These are phyloP conservation scores for Leucophenga montana DNA, from an alignment of 2,888 invertebrate species.

Conservation along the genomic window DNA sequence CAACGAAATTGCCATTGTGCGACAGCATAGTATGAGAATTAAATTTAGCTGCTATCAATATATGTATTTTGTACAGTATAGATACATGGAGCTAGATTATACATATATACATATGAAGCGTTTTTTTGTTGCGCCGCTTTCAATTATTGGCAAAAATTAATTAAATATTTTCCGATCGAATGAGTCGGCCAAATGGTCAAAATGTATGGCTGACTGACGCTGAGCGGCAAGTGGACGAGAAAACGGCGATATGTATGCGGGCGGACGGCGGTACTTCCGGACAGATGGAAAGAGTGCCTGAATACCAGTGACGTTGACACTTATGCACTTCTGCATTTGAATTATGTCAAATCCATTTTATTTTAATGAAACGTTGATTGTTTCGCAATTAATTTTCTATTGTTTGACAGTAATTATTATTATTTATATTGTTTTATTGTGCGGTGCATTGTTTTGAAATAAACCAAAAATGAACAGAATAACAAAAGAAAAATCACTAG, in stretches of 20 bases:
- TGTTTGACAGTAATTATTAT: conserved; percentile 67
- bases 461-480: conserved; percentile 35
- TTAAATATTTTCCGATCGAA: conserved; percentile 71
- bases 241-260: conserved; percentile 6
- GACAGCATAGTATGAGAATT: neutral
- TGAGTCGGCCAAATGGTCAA: conserved; percentile 52
- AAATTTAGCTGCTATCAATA: conserved; percentile 52
- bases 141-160: conserved; percentile 70
- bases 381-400: conserved; percentile 64
- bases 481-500: conserved; percentile 23
- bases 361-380: conserved; percentile 69
- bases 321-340: conserved; percentile 70
- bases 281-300: neutral
- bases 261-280: conserved; percentile 1
- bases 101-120: neutral
- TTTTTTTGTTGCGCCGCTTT: conserved; percentile 51
- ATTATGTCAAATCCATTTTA: conserved; percentile 72
- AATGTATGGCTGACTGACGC: neutral
- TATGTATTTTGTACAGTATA: neutral
- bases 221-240: conserved; percentile 29
- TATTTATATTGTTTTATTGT: conserved; percentile 55
- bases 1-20: no score
- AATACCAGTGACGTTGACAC: conserved; percentile 54
- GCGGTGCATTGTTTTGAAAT: conserved; percentile 35
- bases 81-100: neutral